Conservation (phyloP, 2,797 vertebrate species). For the Sebastes baramenuke region DNA sequence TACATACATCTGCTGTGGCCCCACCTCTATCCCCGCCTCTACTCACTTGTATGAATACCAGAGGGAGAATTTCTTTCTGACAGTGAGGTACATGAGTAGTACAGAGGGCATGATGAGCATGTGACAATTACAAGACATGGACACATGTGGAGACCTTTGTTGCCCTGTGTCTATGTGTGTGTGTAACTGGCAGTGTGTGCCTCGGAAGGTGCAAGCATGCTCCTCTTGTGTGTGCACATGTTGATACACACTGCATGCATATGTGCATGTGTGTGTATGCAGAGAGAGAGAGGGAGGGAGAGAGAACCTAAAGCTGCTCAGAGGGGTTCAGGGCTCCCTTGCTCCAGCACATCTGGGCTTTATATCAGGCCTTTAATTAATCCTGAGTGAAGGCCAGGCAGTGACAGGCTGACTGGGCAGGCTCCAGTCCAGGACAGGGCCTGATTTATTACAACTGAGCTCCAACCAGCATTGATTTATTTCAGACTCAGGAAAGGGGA, state of each 20-base stretch:
- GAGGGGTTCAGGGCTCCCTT: conserved; percentile 88
- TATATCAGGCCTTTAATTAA: conserved; percentile 99
- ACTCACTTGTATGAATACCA: conserved; percentile 10
- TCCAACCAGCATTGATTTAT: conserved; percentile 99
- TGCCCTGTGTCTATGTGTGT: background rate
- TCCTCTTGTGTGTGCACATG: conserved; percentile 30
- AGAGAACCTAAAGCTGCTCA: conserved; percentile 74
- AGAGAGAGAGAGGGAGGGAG: conserved; percentile 12
- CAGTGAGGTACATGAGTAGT: background rate
- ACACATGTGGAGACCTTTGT: conserved; percentile 30
- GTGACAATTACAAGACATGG: conserved; percentile 41
- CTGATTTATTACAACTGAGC: conserved; percentile 98
- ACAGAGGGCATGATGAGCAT: conserved; percentile 12
- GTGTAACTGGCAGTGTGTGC: conserved; percentile 11
- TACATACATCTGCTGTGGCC: conserved; percentile 6
- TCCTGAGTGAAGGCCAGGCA: conserved; percentile 99
- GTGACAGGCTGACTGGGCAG: conserved; percentile 99
- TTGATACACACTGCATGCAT: conserved; percentile 30
- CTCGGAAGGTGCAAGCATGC: background rate
- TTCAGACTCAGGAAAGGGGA: conserved; percentile 85
- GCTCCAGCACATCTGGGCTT: conserved; percentile 98
- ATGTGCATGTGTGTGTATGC: background rate
- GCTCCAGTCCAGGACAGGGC: conserved; percentile 96
- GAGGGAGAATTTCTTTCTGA: conserved; percentile 5
- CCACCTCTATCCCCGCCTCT: conserved; percentile 9